Conservation (phyloP, 2,113 vertebrate genomes). For the Archocentrus centrarchus region DNA sequence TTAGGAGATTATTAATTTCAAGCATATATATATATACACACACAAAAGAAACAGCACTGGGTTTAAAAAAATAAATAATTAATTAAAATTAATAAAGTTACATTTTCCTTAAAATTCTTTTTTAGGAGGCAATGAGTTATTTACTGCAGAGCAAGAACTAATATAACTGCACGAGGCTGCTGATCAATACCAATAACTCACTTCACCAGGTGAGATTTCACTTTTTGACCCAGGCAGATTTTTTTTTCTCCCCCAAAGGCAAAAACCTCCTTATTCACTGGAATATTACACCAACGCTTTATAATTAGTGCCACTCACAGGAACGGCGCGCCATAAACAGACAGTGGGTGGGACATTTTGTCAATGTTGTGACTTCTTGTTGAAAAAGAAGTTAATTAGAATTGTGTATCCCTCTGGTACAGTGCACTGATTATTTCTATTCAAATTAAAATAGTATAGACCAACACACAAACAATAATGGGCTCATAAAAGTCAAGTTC, state of each 20-base stretch:
- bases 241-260: not conserved
- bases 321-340: not conserved
- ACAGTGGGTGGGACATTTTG: not conserved
- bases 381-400: not conserved
- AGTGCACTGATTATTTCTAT: not conserved
- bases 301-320: not conserved
- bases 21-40: not conserved
- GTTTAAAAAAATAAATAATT: not conserved
- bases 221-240: conserved; percentile 5
- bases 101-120: not conserved
- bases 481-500: conserved; percentile 1
- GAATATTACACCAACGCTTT: conserved; percentile 28
- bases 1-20: not conserved
- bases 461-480: not conserved
- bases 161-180: conserved; percentile 3
- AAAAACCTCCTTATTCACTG: not conserved
- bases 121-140: not conserved
- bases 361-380: conserved; percentile 20
- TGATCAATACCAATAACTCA: conserved; percentile 54
- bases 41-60: not conserved
- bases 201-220: conserved; percentile 32
- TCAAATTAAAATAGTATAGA: conserved; percentile 2
- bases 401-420: not conserved
- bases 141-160: not conserved
- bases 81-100: not conserved